Base-by-base conservation (phyloP, 1,140 invertebrate genomes). In the Trissolcus basalis region DNA sequence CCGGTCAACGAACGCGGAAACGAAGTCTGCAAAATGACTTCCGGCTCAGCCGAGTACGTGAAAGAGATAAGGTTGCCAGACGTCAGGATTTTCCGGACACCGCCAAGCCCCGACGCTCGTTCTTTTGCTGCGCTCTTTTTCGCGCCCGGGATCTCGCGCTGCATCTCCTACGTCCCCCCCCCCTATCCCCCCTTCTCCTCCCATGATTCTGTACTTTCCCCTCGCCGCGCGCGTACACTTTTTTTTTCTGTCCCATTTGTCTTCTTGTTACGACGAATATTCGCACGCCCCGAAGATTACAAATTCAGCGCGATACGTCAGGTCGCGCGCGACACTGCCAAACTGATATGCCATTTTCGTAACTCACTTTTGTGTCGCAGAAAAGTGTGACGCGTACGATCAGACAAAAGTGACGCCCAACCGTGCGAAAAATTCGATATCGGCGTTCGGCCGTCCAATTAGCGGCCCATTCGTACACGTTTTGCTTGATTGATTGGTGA, bases 1-100 rank as follows among this genome's bases (percentile, higher is more conserved):
- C 50, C 72, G 69, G 55, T 58, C 79, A 80, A 81, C 71, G 79
- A 79, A 77, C 76, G 68, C 48, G 65, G 75, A 82, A 78, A 79
- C 77, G 74, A 76, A 78, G 61, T 68, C 69, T 53, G 59, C 32
- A 69, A 75, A 75, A 75, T 69, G 72, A 75, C 64, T 69, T 75
- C 64, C 72, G 72, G 59, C 72, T 59, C 14, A 58, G 64, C 53
- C 72, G 45, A 35, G 51, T 50, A 68, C 63, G 63, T 63, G 60
- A 69, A 68, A 71, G 56, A 73, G 76, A 78, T 76, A 78, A 68
- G 50, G 44, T 65, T 65, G 76, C 64, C 72, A 78, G 65, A 74
- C 67, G 72, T 69, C 65, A 60, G 61, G 71, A 72, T 69, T 78
- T 72, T 64, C 72, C 49, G 64, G 67, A 71, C 68, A 65, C 67